A percentile compares a stretch with the other conserved stretches of the same genome.
phyloP scores from a whole-genome alignment of 2,888 invertebrate genomes.

The Agrotis segetum region DNA sequence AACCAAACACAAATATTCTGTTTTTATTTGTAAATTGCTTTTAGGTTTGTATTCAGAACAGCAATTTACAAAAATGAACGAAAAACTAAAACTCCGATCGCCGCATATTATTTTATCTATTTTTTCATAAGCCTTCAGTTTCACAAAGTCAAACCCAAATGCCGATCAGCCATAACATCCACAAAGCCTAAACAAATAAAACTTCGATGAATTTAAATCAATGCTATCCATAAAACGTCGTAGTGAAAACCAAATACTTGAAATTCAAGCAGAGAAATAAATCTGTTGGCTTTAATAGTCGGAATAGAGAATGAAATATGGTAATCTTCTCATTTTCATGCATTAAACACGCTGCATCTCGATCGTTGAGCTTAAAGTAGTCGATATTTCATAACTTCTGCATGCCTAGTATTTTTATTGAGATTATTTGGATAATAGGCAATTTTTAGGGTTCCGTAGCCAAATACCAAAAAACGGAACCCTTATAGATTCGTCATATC shows the following conservation, averaged over 20 bases:
- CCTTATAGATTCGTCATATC: too few species aligned
- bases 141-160: slow-evolving; percentile 13
- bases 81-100: neutral
- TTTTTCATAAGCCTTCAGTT: slow-evolving; percentile 13
- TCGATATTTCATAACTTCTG: slow-evolving; percentile 1
- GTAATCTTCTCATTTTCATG: slow-evolving; percentile 29
- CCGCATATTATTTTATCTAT: slow-evolving; percentile 3
- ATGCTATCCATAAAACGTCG: slow-evolving; percentile 26
- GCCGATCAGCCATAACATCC: slow-evolving; percentile 23
- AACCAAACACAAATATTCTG: neutral
- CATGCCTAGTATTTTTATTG: neutral
- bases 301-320: slow-evolving; percentile 33
- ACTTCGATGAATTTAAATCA: slow-evolving; percentile 54
- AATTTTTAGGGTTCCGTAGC: too few species aligned
- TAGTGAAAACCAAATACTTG: slow-evolving; percentile 16
- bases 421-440: too few species aligned
- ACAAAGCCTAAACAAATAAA: slow-evolving; percentile 53
- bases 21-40: too few species aligned
- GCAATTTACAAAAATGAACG: neutral
- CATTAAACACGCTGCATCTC: slow-evolving; percentile 40
- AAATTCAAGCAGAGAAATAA: slow-evolving; percentile 37
- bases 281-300: slow-evolving; percentile 32
- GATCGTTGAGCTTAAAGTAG: slow-evolving; percentile 5
- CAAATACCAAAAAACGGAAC: too few species aligned
- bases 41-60: slow-evolving; percentile 1